phyloP scores from a whole-genome alignment of 2,797 vertebrate species.

The Falco naumanni region DNA sequence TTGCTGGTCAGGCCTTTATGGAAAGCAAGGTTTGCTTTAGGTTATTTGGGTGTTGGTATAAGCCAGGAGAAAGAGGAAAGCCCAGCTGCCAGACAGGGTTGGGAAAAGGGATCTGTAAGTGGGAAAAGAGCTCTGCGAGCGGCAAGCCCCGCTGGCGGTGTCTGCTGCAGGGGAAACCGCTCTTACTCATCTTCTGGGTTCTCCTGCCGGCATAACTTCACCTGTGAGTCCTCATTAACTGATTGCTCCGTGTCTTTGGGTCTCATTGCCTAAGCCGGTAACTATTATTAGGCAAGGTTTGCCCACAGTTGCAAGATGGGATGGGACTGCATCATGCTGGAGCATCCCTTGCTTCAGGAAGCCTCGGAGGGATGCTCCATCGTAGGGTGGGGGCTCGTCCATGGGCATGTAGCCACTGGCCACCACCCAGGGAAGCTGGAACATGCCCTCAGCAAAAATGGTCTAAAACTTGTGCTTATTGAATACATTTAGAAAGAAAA shows the following conservation, averaged over 20 bases:
- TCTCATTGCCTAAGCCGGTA: not conserved
- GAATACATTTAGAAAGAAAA: not conserved
- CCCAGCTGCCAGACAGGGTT: not conserved
- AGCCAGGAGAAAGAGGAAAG: not conserved
- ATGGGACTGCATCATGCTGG: not conserved
- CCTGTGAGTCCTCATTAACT: not conserved
- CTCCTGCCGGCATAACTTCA: not conserved
- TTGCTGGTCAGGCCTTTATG: not conserved
- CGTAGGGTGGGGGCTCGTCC: rapidly evolving
- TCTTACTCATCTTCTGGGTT: not conserved
- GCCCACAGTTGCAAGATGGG: not conserved
- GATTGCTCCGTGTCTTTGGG: not conserved
- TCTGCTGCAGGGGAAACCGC: not conserved
- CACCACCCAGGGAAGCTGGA: not conserved
- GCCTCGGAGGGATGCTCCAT: not conserved
- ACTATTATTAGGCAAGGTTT: not conserved
- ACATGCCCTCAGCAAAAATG: not conserved
- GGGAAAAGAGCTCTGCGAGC: not conserved
- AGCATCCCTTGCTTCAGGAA: not conserved
- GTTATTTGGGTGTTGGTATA: not conserved
- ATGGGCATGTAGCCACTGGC: rapidly evolving
- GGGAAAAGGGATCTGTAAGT: not conserved
- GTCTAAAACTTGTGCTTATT: not conserved
- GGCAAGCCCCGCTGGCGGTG: rapidly evolving
- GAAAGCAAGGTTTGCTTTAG: not conserved